These are phyloP conservation scores for Castor canadensis DNA, from an alignment of 2,113 vertebrate species.

Conservation along the genomic window DNA sequence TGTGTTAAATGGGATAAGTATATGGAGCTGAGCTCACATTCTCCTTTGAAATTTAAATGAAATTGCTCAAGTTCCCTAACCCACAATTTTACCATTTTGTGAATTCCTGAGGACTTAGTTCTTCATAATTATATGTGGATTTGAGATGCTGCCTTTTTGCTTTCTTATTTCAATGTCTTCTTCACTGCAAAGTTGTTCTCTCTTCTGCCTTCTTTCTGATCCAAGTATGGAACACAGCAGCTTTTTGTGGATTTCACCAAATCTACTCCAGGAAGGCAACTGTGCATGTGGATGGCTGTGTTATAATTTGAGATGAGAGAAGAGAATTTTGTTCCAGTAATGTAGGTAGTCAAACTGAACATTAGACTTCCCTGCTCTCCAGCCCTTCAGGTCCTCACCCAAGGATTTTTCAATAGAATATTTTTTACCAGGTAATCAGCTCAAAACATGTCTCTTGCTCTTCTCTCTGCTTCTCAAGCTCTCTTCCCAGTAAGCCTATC, in stretches of 20 bases:
- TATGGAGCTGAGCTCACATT: not conserved
- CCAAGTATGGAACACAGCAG: not conserved
- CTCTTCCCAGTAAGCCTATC: not conserved
- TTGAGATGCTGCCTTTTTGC: not conserved
- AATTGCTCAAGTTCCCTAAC: conserved; percentile 16
- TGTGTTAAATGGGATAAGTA: conserved; percentile 20
- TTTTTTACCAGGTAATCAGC: not conserved
- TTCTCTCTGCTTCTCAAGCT: not conserved
- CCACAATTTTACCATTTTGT: conserved; percentile 32
- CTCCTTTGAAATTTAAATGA: conserved; percentile 52
- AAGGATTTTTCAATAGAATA: not conserved
- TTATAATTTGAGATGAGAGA: not conserved
- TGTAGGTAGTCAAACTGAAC: not conserved
- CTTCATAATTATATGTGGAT: not conserved
- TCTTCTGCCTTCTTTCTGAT: not conserved
- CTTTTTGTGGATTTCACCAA: not conserved
- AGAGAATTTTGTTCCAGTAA: not conserved
- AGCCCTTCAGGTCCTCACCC: not conserved
- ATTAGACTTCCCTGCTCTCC: not conserved
- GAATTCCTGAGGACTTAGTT: conserved; percentile 7
- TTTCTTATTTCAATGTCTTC: not conserved
- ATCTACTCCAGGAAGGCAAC: not conserved
- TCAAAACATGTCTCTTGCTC: not conserved
- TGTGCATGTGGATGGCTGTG: not conserved
- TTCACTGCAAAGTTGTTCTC: not conserved